Evolutionary conservation across 2,113 vertebrate genomes (phyloP).

Genomic region (Sclerurus mexicanus): DNA sequence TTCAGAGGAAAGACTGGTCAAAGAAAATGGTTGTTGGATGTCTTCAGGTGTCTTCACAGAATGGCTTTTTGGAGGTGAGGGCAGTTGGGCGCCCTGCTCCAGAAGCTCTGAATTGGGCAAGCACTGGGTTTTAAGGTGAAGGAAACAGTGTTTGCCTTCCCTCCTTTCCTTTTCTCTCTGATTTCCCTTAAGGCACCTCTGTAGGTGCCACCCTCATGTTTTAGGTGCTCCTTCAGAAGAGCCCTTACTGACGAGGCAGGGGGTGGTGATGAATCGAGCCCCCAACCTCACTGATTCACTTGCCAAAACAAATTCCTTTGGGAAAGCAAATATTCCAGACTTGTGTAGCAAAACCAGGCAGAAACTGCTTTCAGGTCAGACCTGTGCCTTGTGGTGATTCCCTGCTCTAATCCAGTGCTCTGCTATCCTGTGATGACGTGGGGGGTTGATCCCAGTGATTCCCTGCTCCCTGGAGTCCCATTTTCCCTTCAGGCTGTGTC

Average conservation of each 20-base stretch:
- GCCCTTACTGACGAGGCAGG: background rate
- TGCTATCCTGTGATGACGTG: accelerated
- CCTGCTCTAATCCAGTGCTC: background rate
- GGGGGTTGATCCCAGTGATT: background rate
- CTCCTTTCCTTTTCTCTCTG: background rate
- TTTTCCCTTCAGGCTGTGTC: background rate
- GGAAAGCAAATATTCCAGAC: background rate
- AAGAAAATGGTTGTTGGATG: background rate
- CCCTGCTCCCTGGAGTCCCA: background rate
- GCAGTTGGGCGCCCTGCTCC: background rate
- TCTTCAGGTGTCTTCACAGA: background rate
- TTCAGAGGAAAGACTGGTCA: background rate
- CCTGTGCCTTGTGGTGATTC: background rate
- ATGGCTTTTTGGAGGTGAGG: background rate
- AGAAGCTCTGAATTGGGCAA: background rate
- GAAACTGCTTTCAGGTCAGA: background rate
- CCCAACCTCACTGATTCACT: background rate
- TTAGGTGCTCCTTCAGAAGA: background rate
- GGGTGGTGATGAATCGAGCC: background rate
- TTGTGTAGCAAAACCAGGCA: background rate
- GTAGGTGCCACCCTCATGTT: accelerated
- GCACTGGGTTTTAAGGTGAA: background rate
- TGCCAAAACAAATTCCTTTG: background rate
- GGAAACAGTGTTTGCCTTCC: background rate
- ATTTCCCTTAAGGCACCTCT: background rate